Conservation (phyloP, 1,140 invertebrate species). For the Aphelinus atriplicis region DNA sequence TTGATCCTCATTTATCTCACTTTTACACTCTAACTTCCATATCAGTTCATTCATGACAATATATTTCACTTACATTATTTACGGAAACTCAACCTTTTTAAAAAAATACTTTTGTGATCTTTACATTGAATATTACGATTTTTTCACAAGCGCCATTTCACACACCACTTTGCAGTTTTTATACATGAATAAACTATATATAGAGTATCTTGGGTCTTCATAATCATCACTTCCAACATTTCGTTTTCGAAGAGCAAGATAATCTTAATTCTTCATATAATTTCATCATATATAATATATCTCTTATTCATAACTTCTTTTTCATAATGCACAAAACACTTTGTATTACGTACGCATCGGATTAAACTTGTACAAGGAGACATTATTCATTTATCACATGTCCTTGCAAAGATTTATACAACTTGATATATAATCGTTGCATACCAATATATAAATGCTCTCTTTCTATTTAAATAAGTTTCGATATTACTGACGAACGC, state of each 20-base stretch:
- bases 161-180: slow-evolving; percentile 23
- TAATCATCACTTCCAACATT: slow-evolving; percentile 29
- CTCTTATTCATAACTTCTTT: slow-evolving; percentile 7
- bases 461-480: slow-evolving; percentile 11
- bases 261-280: slow-evolving; percentile 15
- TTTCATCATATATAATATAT: slow-evolving; percentile 33
- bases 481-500: slow-evolving; percentile 3
- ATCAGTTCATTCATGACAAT: too few relatives aligned
- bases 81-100: too few relatives aligned
- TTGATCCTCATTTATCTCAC: too few relatives aligned
- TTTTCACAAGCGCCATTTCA: slow-evolving; percentile 25
- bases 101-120: slow-evolving; percentile 36
- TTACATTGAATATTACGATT: slow-evolving; percentile 18
- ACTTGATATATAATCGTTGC: slow-evolving; percentile 16
- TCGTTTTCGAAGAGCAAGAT: slow-evolving; percentile 9
- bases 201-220: slow-evolving; percentile 10
- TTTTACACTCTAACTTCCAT: too few relatives aligned
- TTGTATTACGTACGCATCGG: slow-evolving; percentile 30
- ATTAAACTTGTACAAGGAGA: slow-evolving; percentile 17
- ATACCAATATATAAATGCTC: slow-evolving; percentile 27
- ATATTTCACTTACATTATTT: too few relatives aligned
- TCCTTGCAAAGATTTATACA: slow-evolving; percentile 16
- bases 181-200: slow-evolving; percentile 37
- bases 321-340: slow-evolving; percentile 33
- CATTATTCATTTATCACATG: slow-evolving; percentile 33